Percentiles rank a stretch among this genome's conserved stretches.
These are phyloP conservation scores for Phaenicophaeus curvirostris DNA, from an alignment of 2,797 vertebrate species.

Conservation along the genomic window DNA sequence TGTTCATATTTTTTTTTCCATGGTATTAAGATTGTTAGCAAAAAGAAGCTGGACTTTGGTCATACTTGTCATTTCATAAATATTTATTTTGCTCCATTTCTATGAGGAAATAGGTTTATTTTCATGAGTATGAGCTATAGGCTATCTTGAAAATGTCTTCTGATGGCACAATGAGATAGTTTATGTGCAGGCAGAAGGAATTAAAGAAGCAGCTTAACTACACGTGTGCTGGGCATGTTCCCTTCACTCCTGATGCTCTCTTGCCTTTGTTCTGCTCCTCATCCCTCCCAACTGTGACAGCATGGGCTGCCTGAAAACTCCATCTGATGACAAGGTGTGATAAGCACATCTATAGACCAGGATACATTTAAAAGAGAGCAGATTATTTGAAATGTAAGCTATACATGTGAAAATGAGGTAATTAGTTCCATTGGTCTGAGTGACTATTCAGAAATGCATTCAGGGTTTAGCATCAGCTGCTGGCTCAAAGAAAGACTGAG, in stretches of 20 bases:
- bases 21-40: neutral
- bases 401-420: neutral
- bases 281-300: rapidly evolving
- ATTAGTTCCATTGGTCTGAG: neutral
- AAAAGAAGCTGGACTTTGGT: neutral
- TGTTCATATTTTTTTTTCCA: neutral
- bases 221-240: neutral
- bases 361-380: neutral
- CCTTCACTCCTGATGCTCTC: neutral
- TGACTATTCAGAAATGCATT: neutral
- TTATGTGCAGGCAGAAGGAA: neutral
- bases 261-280: neutral
- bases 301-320: neutral
- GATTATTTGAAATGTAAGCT: neutral
- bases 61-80: neutral
- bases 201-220: neutral
- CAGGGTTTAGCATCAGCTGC: neutral
- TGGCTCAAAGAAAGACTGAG: neutral
- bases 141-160: neutral
- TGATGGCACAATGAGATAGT: neutral
- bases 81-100: neutral
- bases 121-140: neutral
- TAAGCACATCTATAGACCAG: neutral
- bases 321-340: neutral
- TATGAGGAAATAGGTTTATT: neutral